Evolutionary conservation across 1,140 invertebrate species (phyloP), one percentile per base, ranked within the genome.

Genomic region (Rhizoglyphus robini): DNA sequence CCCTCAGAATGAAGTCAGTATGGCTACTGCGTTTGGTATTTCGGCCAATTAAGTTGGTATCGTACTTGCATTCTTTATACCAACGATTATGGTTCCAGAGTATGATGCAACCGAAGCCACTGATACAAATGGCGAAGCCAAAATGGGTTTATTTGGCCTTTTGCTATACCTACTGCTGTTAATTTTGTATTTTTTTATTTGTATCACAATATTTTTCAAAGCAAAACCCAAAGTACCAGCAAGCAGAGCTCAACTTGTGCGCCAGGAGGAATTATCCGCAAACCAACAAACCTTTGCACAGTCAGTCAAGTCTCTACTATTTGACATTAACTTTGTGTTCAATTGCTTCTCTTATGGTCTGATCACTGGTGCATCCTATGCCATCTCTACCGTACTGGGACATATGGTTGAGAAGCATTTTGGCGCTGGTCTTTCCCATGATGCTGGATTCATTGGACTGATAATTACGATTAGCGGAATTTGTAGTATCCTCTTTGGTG

Each of bases 381-480:
- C n/a, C n/a, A n/a, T n/a, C n/a, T n/a, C n/a, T n/a, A n/a, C n/a
- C n/a, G n/a, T n/a, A n/a, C n/a, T n/a, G n/a, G n/a, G n/a, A n/a
- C n/a, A n/a, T n/a, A 76, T 81, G 63, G 70, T 82, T 29, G 5
- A 15, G 32, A 4, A 63, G 23, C 11, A 63, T 18, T n/a, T 29
- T 63, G n/a, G 54, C 25, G 1, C 8, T 15, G 27, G 60, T 18
- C 18, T 31, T 57, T 66, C 69, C 63, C 18, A 8, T 8, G 69
- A 71, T 49, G 76, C 75, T 20, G 81, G 81, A 13, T 69, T 73
- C 20, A 79, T 81, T 63, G 81, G 81, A 13, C 68, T 82, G n/a
- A 74, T 77, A 5, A 74, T 82, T 51, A 77, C 82, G 8, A 65
- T 81, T 3, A 72, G 77, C n/a, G 81, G 81, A 49, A 75, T 82